Evolutionary conservation across 2,888 invertebrate genomes (phyloP).

Genomic region (Rhorus exstirpatorius): DNA sequence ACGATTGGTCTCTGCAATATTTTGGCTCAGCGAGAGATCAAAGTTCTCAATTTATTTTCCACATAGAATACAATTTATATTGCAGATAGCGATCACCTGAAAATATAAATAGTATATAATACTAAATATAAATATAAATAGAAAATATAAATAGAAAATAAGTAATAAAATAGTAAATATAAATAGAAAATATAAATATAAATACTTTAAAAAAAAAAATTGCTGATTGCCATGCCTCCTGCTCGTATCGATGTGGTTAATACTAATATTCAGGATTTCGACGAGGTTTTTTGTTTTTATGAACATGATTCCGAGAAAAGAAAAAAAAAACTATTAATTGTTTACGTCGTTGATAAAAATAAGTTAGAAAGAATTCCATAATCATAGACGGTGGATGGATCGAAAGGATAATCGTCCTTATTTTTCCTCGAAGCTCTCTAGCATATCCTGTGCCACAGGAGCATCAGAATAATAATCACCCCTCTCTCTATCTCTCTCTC

Average conservation of each 20-base stretch:
- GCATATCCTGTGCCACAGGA: constrained; percentile 42
- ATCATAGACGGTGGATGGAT: constrained; percentile 20
- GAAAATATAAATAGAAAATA: too few relatives aligned
- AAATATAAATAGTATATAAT: too few relatives aligned
- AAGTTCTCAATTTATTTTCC: too few relatives aligned
- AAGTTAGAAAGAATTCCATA: constrained; percentile 24
- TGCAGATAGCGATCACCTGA: too few relatives aligned
- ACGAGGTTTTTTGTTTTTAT: neutral
- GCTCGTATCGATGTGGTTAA: neutral
- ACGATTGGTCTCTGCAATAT: too few relatives aligned
- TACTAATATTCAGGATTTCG: neutral
- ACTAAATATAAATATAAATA: too few relatives aligned
- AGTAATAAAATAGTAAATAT: too few relatives aligned
- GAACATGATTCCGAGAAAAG: constrained; percentile 73
- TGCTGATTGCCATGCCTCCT: neutral
- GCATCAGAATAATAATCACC: constrained; percentile 56
- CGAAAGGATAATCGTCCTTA: constrained; percentile 48
- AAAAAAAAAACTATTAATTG: constrained; percentile 8
- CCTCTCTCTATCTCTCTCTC: neutral
- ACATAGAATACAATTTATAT: too few relatives aligned
- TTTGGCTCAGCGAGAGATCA: too few relatives aligned
- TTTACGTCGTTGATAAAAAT: constrained; percentile 47
- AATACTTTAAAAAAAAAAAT: too few relatives aligned
- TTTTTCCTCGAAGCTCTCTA: constrained; percentile 15
- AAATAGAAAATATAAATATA: too few relatives aligned